Percentiles rank a stretch among this genome's conserved stretches.
Conservation (phyloP, 1,140 invertebrate genomes). For the Drosophila kurseongensis region DNA sequence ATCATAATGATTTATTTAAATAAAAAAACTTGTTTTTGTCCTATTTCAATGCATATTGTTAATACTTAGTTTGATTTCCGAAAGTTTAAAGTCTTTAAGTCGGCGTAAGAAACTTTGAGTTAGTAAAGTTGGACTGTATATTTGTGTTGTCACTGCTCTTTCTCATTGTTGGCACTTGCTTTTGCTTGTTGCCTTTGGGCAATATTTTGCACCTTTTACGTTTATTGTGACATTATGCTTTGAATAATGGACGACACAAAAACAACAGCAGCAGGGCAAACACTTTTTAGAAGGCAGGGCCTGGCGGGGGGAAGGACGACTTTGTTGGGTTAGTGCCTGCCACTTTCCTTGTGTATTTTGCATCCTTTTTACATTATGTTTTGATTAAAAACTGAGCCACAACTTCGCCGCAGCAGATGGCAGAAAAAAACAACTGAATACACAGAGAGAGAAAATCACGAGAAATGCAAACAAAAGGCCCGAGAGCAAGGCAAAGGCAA, state of each 20-base stretch:
- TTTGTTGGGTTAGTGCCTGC: constrained; percentile 38
- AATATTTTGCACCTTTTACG: constrained; percentile 80
- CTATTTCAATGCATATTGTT: too few species aligned
- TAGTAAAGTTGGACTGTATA: constrained; percentile 10
- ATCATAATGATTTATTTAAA: too few species aligned
- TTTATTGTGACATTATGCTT: constrained; percentile 83
- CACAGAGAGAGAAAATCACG: constrained; percentile 37
- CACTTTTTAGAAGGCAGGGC: constrained; percentile 59
- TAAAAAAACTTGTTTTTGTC: too few species aligned
- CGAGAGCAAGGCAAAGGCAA: constrained; percentile 36
- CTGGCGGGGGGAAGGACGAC: constrained; percentile 7
- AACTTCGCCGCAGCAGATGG: constrained; percentile 34
- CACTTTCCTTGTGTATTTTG: constrained; percentile 47
- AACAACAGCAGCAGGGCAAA: constrained; percentile 59
- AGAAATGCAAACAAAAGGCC: constrained; percentile 36
- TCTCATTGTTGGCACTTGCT: constrained; percentile 45
- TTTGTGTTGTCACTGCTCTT: constrained; percentile 19
- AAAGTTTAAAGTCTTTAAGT: not conserved
- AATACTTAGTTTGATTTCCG: too few species aligned
- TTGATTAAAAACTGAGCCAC: constrained; percentile 73
- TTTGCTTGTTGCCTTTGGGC: constrained; percentile 53
- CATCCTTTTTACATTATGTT: constrained; percentile 70
- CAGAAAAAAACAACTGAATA: constrained; percentile 30
- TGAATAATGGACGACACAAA: constrained; percentile 75
- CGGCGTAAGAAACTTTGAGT: not conserved